Percentiles rank a stretch among this genome's conserved stretches.
Evolutionary conservation across 2,113 vertebrate species (phyloP).

Genomic region (Cheirogaleus medius): DNA sequence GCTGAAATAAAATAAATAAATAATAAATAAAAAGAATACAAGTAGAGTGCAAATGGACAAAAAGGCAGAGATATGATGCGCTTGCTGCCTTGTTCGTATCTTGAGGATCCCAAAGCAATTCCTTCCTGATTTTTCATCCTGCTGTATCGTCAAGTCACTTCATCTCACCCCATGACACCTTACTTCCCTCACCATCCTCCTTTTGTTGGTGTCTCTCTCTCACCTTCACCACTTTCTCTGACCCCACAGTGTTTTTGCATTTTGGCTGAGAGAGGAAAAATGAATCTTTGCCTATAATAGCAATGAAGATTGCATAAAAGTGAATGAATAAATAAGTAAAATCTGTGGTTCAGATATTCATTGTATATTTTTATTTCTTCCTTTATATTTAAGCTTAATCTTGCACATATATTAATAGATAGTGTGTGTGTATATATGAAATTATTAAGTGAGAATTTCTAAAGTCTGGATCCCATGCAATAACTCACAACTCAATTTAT

Average conservation of each 20-base stretch:
- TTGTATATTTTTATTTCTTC: background rate
- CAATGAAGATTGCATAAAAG: background rate
- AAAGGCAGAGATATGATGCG: background rate
- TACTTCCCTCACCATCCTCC: accelerated
- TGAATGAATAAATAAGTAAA: background rate
- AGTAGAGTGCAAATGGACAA: background rate
- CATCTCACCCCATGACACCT: accelerated
- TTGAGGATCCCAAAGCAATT: background rate
- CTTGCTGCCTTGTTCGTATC: accelerated
- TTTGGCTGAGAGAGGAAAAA: background rate
- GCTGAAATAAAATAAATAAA: too few relatives aligned
- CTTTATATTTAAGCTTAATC: background rate
- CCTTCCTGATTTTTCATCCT: background rate
- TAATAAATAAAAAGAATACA: too few relatives aligned
- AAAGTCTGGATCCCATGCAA: background rate
- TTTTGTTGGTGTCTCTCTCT: background rate
- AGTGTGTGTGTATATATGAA: too few relatives aligned
- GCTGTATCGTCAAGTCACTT: background rate
- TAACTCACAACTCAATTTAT: background rate
- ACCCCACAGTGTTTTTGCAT: background rate
- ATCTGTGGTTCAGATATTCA: background rate
- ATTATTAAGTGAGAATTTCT: background rate
- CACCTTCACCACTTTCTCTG: background rate
- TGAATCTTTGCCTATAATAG: background rate
- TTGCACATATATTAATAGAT: background rate